These are phyloP conservation scores for Boulengeromyrus knoepffleri DNA, from an alignment of 2,113 vertebrate genomes.

Conservation along the genomic window DNA sequence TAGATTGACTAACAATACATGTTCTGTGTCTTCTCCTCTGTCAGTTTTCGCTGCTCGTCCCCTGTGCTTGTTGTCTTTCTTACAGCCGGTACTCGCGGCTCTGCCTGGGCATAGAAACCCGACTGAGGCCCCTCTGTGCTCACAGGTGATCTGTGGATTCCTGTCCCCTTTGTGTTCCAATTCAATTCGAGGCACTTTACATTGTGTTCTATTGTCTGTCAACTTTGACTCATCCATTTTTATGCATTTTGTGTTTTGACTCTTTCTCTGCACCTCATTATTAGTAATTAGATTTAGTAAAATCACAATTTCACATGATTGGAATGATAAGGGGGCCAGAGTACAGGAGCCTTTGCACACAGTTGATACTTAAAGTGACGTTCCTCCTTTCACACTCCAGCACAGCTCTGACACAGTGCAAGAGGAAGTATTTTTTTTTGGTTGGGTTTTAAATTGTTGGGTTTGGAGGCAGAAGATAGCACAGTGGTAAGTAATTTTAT, in stretches of 20 bases:
- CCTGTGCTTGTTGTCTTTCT: background rate
- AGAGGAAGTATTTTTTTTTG: background rate
- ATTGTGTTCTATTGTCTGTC: background rate
- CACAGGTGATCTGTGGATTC: background rate
- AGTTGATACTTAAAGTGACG: background rate
- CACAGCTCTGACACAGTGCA: background rate
- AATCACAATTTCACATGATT: background rate
- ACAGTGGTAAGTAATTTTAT: background rate
- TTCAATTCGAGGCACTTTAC: background rate
- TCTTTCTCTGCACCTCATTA: background rate
- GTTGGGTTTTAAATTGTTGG: background rate
- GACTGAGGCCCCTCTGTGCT: background rate
- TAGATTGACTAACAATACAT: background rate
- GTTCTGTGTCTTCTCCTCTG: background rate
- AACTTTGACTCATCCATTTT: background rate
- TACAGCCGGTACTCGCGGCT: background rate
- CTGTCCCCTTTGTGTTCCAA: background rate
- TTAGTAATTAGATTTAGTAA: background rate
- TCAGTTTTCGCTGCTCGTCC: background rate
- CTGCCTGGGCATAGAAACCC: background rate
- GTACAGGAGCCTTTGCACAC: background rate
- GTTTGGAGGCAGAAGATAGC: conserved; percentile 1
- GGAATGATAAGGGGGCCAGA: background rate
- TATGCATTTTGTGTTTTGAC: background rate
- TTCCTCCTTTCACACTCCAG: background rate